Base-by-base conservation (phyloP, 2,888 invertebrate species). In the Drosophila phalerata region DNA sequence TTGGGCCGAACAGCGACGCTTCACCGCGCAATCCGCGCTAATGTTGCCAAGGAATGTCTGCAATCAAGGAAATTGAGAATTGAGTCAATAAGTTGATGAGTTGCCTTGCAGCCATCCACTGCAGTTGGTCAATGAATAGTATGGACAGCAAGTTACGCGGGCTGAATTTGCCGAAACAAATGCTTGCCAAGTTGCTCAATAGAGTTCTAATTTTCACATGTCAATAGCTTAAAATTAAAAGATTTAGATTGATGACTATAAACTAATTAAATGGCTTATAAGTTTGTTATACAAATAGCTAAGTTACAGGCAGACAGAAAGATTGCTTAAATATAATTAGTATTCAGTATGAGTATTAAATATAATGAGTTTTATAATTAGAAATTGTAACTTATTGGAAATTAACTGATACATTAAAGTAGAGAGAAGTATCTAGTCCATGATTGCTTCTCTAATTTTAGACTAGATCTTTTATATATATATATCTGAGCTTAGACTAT, bases 1-100 rank as follows among this genome's bases (percentile, higher is more conserved):
- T 56, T 94, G 95, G 0, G 97, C 95, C 32, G 97, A 96, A 25
- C 97, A 96, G 74, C 99, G 94, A 67, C 98, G 94, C 69, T 97
- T 95, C 2, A 96, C 96, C 5, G 97, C 95, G 74, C 96, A 96
- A 13, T 92, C 92, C 1, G 90, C 87, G 64, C 86, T 90, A 60
- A 92, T 91, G 78, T 92, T 91, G 76, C 92, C 95, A 48, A 93
- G 85, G 70, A 92, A 92, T 69, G 86, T 90, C 93, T 93, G 73
- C 42, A 65, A 84, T 79, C 61, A 67, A 45, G 45, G 45, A 63
- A 72, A 60, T 52, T 47, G 10, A 45, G 22, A 40, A 69, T 68
- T 49, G 48, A 76, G 65, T 75, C 58, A 71, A 81, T 57, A 75
- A 67, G 64, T 64, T 34, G 22, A 48, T 37, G 34, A 32, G 34